Percentiles rank a stretch among this genome's conserved stretches.
phyloP scores from a whole-genome alignment of 2,113 vertebrate genomes.

The Hippocampus zosterae region DNA sequence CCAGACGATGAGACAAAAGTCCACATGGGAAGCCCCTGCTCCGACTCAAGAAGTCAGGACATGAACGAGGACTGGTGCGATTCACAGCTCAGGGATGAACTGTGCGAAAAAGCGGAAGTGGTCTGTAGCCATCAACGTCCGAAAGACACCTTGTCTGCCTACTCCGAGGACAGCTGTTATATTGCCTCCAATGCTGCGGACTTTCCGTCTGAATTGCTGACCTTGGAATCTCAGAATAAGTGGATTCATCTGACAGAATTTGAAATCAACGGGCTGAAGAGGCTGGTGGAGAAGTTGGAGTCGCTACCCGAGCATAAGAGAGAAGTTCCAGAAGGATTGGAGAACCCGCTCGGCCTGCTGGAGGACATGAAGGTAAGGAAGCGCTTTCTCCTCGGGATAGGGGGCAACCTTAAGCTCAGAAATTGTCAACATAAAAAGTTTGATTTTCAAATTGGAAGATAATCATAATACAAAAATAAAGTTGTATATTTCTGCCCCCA shows the following conservation, averaged over 20 bases:
- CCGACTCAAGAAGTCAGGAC: slow-evolving; percentile 83
- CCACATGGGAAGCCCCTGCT: slow-evolving; percentile 82
- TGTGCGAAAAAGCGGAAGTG: slow-evolving; percentile 45
- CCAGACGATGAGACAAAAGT: slow-evolving; percentile 81
- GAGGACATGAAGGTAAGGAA: slow-evolving; percentile 86
- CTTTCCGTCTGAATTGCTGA: slow-evolving; percentile 79
- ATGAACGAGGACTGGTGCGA: slow-evolving; percentile 88
- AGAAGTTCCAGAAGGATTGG: slow-evolving; percentile 87
- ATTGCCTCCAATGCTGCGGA: slow-evolving; percentile 60
- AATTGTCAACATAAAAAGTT: too few relatives aligned
- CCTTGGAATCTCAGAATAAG: slow-evolving; percentile 73
- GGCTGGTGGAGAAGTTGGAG: slow-evolving; percentile 91
- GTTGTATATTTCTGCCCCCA: too few relatives aligned
- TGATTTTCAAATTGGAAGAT: too few relatives aligned
- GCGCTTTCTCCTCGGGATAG: too few relatives aligned
- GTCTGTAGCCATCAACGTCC: slow-evolving; percentile 36
- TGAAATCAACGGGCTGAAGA: slow-evolving; percentile 88
- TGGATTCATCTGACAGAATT: slow-evolving; percentile 94
- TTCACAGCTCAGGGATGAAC: slow-evolving; percentile 72
- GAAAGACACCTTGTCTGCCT: slow-evolving; percentile 79
- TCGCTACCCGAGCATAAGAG: slow-evolving; percentile 92
- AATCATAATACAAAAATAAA: too few relatives aligned
- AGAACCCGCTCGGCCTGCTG: slow-evolving; percentile 85
- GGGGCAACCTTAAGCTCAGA: too few relatives aligned
- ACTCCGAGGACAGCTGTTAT: slow-evolving; percentile 82